These are phyloP conservation scores for Teleopsis dalmanni DNA, from an alignment of 1,140 invertebrate genomes.

Conservation along the genomic window DNA sequence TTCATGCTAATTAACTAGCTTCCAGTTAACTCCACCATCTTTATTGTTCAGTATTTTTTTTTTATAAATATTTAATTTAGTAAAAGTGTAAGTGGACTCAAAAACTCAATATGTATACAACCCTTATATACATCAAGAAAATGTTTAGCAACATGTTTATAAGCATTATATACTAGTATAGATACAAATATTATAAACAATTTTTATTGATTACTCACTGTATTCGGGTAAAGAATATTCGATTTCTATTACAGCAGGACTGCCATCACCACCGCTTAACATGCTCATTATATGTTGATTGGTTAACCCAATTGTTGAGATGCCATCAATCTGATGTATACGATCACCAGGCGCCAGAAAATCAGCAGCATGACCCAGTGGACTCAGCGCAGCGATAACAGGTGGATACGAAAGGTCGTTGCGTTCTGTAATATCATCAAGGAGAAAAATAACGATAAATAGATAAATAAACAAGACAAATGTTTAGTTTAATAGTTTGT, in stretches of 20 bases:
- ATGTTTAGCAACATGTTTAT: too few species aligned
- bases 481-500: too few species aligned
- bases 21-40: too few species aligned
- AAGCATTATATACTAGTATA: too few species aligned
- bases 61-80: too few species aligned
- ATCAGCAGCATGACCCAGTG: constrained; percentile 41
- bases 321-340: constrained; percentile 73
- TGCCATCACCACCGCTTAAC: constrained; percentile 51
- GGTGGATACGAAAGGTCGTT: constrained; percentile 43
- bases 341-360: constrained; percentile 65
- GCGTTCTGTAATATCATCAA: constrained; percentile 24
- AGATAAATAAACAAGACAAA: not conserved
- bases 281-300: constrained; percentile 72
- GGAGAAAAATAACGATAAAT: not conserved
- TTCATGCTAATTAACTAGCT: too few species aligned
- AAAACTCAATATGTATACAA: too few species aligned
- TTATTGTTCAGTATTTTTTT: too few species aligned
- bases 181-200: too few species aligned
- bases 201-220: constrained; percentile 49
- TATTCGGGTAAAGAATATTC: constrained; percentile 74
- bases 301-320: constrained; percentile 62
- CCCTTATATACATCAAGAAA: too few species aligned
- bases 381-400: constrained; percentile 37
- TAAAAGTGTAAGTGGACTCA: too few species aligned
- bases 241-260: constrained; percentile 64